phyloP scores from a whole-genome alignment of 2,888 invertebrate genomes.

The Mythimna albipuncta region DNA sequence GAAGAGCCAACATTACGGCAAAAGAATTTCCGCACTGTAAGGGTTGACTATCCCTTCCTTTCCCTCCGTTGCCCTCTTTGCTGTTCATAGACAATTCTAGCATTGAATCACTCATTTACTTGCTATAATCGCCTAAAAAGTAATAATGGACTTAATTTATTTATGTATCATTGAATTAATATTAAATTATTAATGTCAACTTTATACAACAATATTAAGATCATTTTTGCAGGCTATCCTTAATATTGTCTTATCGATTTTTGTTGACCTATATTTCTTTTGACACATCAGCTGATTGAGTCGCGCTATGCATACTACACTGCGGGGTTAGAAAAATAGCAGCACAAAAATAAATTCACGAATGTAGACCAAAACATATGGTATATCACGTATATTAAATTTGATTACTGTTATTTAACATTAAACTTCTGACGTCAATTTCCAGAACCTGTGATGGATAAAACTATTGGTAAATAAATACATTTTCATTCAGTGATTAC shows the following conservation, averaged over 20 bases:
- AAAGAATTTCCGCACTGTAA: too few species aligned
- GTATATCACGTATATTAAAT: neutral
- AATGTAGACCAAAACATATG: neutral
- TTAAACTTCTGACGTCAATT: constrained; percentile 5
- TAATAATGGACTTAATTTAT: too few species aligned
- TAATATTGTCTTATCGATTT: constrained; percentile 19
- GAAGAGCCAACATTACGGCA: too few species aligned
- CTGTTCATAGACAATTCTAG: neutral
- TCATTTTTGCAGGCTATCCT: too few species aligned
- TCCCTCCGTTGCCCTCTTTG: neutral
- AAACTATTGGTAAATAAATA: constrained; percentile 26
- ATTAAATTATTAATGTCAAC: neutral
- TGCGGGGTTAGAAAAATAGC: constrained; percentile 25
- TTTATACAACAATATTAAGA: neutral
- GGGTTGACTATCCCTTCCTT: neutral
- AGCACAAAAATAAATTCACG: constrained; percentile 2
- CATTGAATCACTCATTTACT: neutral
- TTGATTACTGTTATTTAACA: neutral
- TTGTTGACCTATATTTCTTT: neutral
- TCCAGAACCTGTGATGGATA: constrained; percentile 27
- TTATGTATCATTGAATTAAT: too few species aligned
- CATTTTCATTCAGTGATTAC: neutral
- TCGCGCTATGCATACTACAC: constrained; percentile 5
- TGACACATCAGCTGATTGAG: constrained; percentile 45
- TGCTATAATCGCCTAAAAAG: constrained; percentile 26